phyloP scores from a whole-genome alignment of 2,888 invertebrate genomes.

The Cosmorhoe ocellata region DNA sequence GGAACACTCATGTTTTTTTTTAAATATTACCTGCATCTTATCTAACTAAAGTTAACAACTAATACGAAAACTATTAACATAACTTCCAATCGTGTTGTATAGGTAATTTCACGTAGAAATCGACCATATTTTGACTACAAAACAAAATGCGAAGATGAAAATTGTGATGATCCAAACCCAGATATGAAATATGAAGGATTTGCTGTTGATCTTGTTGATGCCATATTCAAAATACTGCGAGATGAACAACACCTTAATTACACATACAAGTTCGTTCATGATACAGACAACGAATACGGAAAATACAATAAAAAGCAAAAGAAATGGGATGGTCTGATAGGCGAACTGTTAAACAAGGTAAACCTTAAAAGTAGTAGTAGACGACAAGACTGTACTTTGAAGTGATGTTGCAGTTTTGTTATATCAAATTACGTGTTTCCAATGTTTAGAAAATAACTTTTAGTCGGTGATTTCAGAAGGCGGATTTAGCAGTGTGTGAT shows the following conservation, averaged over 20 bases:
- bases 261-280: constrained; percentile 58
- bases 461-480: constrained; percentile 49
- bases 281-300: constrained; percentile 53
- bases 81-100: too few species aligned
- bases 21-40: too few species aligned
- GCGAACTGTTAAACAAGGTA: constrained; percentile 68
- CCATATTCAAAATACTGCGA: constrained; percentile 84
- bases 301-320: constrained; percentile 52
- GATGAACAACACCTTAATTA: constrained; percentile 59
- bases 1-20: too few species aligned
- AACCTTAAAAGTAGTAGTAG: too few species aligned
- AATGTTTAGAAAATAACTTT: not conserved
- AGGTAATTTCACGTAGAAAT: constrained; percentile 85
- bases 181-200: constrained; percentile 88
- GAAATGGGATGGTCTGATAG: constrained; percentile 70
- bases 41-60: too few species aligned
- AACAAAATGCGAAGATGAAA: constrained; percentile 50
- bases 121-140: constrained; percentile 89
- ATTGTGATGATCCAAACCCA: constrained; percentile 69
- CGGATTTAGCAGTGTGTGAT: constrained; percentile 80
- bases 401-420: too few species aligned
- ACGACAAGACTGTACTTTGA: too few species aligned
- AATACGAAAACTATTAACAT: too few species aligned
- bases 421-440: too few species aligned
- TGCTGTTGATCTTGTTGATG: constrained; percentile 87